These are phyloP conservation scores for Cephus pygmeus DNA, from an alignment of 2,888 invertebrate species.

Conservation along the genomic window DNA sequence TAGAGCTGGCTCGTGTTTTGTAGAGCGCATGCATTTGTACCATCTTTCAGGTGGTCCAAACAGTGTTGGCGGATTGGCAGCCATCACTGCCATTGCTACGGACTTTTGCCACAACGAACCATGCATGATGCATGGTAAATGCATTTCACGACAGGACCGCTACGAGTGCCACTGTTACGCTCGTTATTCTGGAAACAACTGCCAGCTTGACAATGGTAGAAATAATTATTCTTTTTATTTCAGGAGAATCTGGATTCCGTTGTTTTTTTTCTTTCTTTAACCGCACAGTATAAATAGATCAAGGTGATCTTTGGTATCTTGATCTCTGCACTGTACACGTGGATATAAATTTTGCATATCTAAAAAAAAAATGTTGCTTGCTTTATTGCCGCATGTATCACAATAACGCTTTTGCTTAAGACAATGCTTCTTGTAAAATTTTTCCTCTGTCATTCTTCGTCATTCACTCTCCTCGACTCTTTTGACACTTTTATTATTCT, in stretches of 20 bases:
- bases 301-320: neutral
- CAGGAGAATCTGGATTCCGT: neutral
- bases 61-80: slow-evolving; percentile 39
- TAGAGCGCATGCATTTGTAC: slow-evolving; percentile 48
- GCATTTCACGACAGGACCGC: slow-evolving; percentile 79
- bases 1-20: slow-evolving; percentile 12
- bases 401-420: neutral
- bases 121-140: slow-evolving; percentile 85
- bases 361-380: neutral
- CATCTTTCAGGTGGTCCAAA: slow-evolving; percentile 55
- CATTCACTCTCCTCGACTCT: neutral
- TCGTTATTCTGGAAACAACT: slow-evolving; percentile 88
- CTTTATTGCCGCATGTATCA: neutral
- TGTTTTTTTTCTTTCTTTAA: neutral
- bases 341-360: neutral
- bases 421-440: neutral
- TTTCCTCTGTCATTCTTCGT: neutral
- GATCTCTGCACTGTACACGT: neutral
- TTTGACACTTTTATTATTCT: neutral
- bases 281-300: neutral
- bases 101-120: slow-evolving; percentile 84
- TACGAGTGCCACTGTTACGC: slow-evolving; percentile 88
- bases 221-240: neutral
- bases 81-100: slow-evolving; percentile 58
- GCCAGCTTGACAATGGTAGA: slow-evolving; percentile 79